Base-by-base conservation (phyloP, 2,888 invertebrate genomes). In the Pristionchus arcanus region DNA sequence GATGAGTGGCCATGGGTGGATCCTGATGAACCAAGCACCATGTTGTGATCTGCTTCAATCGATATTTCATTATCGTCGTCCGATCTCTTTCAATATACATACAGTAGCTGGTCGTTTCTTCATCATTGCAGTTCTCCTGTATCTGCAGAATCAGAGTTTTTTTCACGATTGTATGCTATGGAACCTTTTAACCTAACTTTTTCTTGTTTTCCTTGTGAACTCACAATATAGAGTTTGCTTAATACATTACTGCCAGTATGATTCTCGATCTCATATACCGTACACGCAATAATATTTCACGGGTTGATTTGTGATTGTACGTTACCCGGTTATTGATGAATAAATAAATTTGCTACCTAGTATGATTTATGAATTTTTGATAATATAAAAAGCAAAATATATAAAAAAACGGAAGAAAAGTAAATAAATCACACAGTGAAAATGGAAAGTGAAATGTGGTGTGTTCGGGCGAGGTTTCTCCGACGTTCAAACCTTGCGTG, bases 21-120 rank as follows among this genome's bases (percentile, higher is more conserved):
- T 91, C 93, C 94, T 53, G 92, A 92, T 91, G 92, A 93, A 90
- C 93, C 92, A 31, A 93, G 92, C 89, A 94, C 94, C 42, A 93
- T 93, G 91, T 91, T 94, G 37, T 94, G 90, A 92, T 55, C 13
- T n/a, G 4, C 28, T 9, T 66, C 66, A 7, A 28, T 13, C 9
- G n/a, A n/a, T 28, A 25, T 2, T 66, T 28, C 66, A 7, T n/a
- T 28, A 2, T 66, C 25, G 28, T n/a, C 66, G 5, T 66, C 28
- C 66, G 25, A 13, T 66, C 19, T 11, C 0, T 2, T 28, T 66
- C 66, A 28, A 66, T 19, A 5, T 25, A 21, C 66, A 66, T 66
- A 21, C n/a, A 11, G 13, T 28, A 4, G 28, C 28, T 15, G 42
- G 0, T 9, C 3, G 11, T 13, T 9, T 3, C 42, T 49, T 49